Conservation (phyloP, 2,113 vertebrate genomes). For the Halichoeres trimaculatus region DNA sequence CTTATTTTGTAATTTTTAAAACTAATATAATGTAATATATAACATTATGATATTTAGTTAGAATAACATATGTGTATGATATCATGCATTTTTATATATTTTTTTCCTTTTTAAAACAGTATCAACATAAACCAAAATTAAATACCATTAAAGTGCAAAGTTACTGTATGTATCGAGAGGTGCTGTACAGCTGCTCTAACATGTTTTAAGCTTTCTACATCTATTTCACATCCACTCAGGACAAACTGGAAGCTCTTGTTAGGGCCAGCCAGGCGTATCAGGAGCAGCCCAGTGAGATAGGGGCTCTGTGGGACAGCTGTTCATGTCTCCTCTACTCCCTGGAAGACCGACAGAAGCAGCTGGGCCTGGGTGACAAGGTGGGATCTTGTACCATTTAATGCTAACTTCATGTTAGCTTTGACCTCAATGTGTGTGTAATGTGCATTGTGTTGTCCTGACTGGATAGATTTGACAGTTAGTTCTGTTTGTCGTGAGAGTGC, state of each 20-base stretch:
- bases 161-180: background rate
- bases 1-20: no score
- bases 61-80: no score
- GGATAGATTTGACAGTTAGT: background rate
- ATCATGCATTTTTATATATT: no score
- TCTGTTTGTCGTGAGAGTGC: background rate
- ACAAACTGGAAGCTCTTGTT: slow-evolving; percentile 89
- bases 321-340: slow-evolving; percentile 87
- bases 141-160: no score
- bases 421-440: background rate
- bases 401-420: background rate
- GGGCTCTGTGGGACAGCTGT: slow-evolving; percentile 86
- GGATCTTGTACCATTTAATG: slow-evolving; percentile 4
- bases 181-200: background rate
- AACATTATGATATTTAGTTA: no score
- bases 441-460: background rate
- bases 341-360: slow-evolving; percentile 87
- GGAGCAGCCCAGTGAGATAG: slow-evolving; percentile 82
- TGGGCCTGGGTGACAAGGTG: slow-evolving; percentile 89
- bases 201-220: slow-evolving; percentile 1
- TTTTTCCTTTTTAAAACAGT: background rate
- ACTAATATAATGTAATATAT: no score
- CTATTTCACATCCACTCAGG: slow-evolving; percentile 74
- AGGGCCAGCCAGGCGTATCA: slow-evolving; percentile 86
- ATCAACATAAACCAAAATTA: background rate